Base-by-base conservation (phyloP, 2,888 invertebrate genomes). In the Chrysina gloriosa region DNA sequence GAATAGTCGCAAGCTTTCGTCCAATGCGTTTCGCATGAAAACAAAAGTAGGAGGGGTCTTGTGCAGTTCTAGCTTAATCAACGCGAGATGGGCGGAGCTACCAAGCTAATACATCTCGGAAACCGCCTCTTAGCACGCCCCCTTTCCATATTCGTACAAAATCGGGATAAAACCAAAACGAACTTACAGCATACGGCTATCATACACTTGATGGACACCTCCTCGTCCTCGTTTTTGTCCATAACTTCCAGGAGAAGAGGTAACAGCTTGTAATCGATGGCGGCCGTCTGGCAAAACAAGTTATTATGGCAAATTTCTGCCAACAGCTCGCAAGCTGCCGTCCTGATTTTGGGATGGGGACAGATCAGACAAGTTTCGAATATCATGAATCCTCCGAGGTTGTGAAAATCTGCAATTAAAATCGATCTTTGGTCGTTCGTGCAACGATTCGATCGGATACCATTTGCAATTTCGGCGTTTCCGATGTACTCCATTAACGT, bases 271-370 rank as follows among this genome's bases (percentile, higher is more conserved):
- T 86, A 85, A 69, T 91, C 89, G 3, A 93, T 74, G n/a, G 91
- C 88, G 42, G 86, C 85, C 23, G 87, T 82, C 81, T 97, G 96
- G 75, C 94, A 94, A 78, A 87, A 91, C 0, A 91, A 89, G 83
- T 96, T 96, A 83, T 96, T 95, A 83, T 97, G 96, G 31, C 92
- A 89, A 67, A 95, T 81, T 75, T 91, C 92, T 0, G 92, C 95
- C 1, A 96, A 84, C 9, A 95, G 83, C 25, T 89, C 86, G 7
- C 92, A 90, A 1, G 91, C 87, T 36, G 85, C 83, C 69, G 88
- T 85, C 31, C 92, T 85, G 0, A 96, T 84, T 14, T 86, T 84
- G 0, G 85, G 81, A 73, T 91, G 88, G 3, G 85, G 82, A 23
- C 89, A 89, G 69, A 88, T 85, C 25, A 93, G 83, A 77, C 92